Evolutionary conservation across 2,113 vertebrate species (phyloP).

Genomic region (Charina bottae): DNA sequence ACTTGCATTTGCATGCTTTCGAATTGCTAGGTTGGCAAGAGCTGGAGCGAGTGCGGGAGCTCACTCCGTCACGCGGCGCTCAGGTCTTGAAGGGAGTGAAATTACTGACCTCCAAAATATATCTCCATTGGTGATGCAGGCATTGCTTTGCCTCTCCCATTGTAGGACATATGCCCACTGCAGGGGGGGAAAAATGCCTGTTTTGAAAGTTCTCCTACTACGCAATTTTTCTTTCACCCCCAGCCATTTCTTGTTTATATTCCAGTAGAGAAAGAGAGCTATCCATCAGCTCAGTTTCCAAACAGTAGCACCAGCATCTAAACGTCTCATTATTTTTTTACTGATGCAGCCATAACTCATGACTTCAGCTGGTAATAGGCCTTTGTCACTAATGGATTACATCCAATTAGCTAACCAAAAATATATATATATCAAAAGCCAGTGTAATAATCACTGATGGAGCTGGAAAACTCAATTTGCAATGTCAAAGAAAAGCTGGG

Average conservation of each 20-base stretch:
- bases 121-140: too few species aligned
- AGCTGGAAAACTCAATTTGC: slow-evolving; percentile 21
- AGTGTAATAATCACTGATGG: slow-evolving; percentile 54
- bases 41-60: too few species aligned
- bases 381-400: slow-evolving; percentile 61
- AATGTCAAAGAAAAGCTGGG: not conserved
- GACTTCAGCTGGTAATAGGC: slow-evolving; percentile 57
- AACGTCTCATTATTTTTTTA: slow-evolving; percentile 69
- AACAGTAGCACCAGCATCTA: slow-evolving; percentile 59
- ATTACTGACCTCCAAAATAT: too few species aligned
- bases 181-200: too few species aligned
- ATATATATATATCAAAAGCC: slow-evolving; percentile 46
- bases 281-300: slow-evolving; percentile 51
- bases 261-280: slow-evolving; percentile 40
- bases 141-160: too few species aligned
- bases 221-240: too few species aligned
- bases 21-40: too few species aligned
- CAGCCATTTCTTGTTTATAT: not conserved
- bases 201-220: too few species aligned
- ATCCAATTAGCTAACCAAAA: slow-evolving; percentile 63
- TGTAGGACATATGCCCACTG: too few species aligned
- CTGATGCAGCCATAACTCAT: slow-evolving; percentile 68
- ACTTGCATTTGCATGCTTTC: too few species aligned
- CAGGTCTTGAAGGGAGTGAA: too few species aligned
- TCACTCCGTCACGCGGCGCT: too few species aligned